Evolutionary conservation across 2,113 vertebrate species (phyloP).

Genomic region (Oryzias curvinotus): DNA sequence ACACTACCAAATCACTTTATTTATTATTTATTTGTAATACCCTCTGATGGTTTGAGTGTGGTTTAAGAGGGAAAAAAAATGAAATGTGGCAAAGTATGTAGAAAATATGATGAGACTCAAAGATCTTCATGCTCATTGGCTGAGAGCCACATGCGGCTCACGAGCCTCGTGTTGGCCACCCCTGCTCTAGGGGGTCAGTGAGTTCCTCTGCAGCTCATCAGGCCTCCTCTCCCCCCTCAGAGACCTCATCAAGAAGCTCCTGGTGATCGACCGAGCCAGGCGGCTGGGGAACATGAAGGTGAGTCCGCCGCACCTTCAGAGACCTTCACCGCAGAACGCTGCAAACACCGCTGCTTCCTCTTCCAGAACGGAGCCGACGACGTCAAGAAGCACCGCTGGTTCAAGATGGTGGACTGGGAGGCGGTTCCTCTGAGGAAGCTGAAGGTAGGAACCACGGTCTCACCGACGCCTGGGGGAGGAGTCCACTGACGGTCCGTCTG

Average conservation of each 20-base stretch:
- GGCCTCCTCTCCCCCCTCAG: slow-evolving; percentile 64
- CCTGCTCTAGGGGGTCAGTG: no score
- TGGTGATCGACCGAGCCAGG: slow-evolving; percentile 90
- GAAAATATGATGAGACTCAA: no score
- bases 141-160: no score
- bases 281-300: slow-evolving; percentile 97
- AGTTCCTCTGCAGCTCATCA: slow-evolving; percentile 1
- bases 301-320: slow-evolving; percentile 45
- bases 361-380: slow-evolving; percentile 92
- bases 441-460: slow-evolving; percentile 69
- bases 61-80: no score
- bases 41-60: no score
- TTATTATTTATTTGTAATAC: no score
- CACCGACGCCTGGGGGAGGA: neutral
- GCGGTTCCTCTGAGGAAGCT: slow-evolving; percentile 85
- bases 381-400: slow-evolving; percentile 93
- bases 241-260: slow-evolving; percentile 94
- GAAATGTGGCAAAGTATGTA: no score
- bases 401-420: slow-evolving; percentile 91
- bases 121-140: no score
- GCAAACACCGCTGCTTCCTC: neutral
- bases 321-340: no score
- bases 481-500: neutral
- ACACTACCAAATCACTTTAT: no score
- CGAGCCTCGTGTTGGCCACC: no score